Evolutionary conservation across 2,113 vertebrate genomes (phyloP).

Genomic region (Pogonocichla stellata): DNA sequence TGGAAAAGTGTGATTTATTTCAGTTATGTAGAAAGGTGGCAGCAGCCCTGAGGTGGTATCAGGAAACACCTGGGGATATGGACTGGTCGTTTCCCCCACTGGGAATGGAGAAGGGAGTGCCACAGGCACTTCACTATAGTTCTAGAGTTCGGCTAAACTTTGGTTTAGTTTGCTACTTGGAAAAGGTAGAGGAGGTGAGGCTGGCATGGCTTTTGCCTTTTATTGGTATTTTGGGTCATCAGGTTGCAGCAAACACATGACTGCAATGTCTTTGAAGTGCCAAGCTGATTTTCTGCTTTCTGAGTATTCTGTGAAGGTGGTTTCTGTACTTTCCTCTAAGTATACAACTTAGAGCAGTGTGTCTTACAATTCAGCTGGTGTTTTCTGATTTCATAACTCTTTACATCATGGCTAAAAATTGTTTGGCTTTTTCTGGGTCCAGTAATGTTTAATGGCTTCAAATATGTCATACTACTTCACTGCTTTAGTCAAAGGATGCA

Average conservation of each 20-base stretch:
- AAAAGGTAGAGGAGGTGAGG: background rate
- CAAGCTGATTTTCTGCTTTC: background rate
- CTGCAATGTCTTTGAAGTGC: background rate
- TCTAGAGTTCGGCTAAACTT: background rate
- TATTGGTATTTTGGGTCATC: background rate
- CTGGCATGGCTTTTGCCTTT: background rate
- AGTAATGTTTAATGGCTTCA: background rate
- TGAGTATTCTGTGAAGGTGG: background rate
- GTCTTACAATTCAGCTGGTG: background rate
- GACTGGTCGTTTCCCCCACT: background rate
- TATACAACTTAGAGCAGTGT: background rate
- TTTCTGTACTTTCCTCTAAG: background rate
- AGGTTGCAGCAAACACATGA: background rate
- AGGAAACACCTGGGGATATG: background rate
- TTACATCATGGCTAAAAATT: background rate
- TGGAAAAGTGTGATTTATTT: background rate
- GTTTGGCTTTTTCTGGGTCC: background rate
- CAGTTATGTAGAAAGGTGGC: background rate
- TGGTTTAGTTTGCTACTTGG: background rate
- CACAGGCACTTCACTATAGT: background rate
- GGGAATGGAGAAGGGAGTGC: background rate
- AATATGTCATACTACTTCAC: background rate
- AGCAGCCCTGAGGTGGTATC: background rate
- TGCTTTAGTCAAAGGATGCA: background rate
- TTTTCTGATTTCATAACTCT: background rate